phyloP scores from a whole-genome alignment of 1,140 invertebrate species.

The Lasaia peninsularis region DNA sequence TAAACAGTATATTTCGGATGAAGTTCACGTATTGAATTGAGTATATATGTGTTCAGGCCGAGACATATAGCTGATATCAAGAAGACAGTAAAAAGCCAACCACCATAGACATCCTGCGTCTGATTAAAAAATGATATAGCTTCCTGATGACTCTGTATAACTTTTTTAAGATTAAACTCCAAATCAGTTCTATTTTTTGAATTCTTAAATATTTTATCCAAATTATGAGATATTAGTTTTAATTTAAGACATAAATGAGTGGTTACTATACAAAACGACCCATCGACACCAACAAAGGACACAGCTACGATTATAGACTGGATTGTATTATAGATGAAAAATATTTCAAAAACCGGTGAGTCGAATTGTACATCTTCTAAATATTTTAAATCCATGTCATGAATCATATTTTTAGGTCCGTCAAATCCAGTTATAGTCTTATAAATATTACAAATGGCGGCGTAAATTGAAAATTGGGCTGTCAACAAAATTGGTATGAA shows the following conservation, averaged over 20 bases:
- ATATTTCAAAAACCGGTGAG: slow-evolving; percentile 47
- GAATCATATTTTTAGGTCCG: slow-evolving; percentile 45
- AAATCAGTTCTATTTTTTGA: slow-evolving; percentile 35
- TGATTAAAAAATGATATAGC: slow-evolving; percentile 41
- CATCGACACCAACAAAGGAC: slow-evolving; percentile 50
- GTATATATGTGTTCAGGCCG: slow-evolving; percentile 47
- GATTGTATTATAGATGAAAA: slow-evolving; percentile 46
- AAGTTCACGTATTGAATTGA: slow-evolving; percentile 36
- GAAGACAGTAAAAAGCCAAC: slow-evolving; percentile 52
- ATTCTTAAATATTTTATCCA: slow-evolving; percentile 39
- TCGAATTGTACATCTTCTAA: slow-evolving; percentile 52
- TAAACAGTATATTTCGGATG: slow-evolving; percentile 48
- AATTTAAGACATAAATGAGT: slow-evolving; percentile 52
- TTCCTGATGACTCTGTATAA: slow-evolving; percentile 46
- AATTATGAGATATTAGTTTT: slow-evolving; percentile 45
- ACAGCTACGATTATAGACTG: slow-evolving; percentile 36
- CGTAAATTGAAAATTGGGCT: slow-evolving; percentile 46
- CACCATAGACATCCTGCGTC: slow-evolving; percentile 47
- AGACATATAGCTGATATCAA: slow-evolving; percentile 44
- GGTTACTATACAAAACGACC: slow-evolving; percentile 53
- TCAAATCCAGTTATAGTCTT: slow-evolving; percentile 38
- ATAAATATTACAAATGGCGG: slow-evolving; percentile 36
- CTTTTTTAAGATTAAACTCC: slow-evolving; percentile 33
- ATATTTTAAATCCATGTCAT: slow-evolving; percentile 49
- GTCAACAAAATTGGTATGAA: slow-evolving; percentile 42